Evolutionary conservation across 1,140 invertebrate species (phyloP).

Genomic region (Drusus annulatus): DNA sequence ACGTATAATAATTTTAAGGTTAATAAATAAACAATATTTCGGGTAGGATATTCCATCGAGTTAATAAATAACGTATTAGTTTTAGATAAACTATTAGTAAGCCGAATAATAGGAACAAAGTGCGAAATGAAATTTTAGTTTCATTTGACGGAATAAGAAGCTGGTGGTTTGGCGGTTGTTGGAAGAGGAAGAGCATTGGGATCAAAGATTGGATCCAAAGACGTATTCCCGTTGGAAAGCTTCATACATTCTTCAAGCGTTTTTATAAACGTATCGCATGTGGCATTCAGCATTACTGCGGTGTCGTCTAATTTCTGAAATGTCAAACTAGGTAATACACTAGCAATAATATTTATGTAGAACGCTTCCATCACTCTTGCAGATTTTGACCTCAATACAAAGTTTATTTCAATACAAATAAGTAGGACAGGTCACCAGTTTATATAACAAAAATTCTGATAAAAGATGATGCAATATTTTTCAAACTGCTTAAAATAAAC

Average conservation of each 20-base stretch:
- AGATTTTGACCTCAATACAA: too few species aligned
- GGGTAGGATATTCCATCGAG: too few species aligned
- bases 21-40: too few species aligned
- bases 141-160: constrained; percentile 49
- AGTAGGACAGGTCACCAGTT: too few species aligned
- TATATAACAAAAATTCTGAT: too few species aligned
- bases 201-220: constrained; percentile 66
- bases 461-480: too few species aligned
- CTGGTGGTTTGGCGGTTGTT: constrained; percentile 36
- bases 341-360: too few species aligned
- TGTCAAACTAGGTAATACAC: constrained; percentile 4
- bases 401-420: too few species aligned
- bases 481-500: too few species aligned
- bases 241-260: constrained; percentile 87
- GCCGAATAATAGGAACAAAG: constrained; percentile 10
- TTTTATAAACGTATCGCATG: constrained; percentile 88
- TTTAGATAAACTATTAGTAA: background rate
- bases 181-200: constrained; percentile 44
- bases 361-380: too few species aligned
- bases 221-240: constrained; percentile 71
- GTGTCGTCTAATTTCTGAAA: constrained; percentile 83
- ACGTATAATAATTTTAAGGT: too few species aligned
- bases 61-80: too few species aligned
- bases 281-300: constrained; percentile 81
- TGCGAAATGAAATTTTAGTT: constrained; percentile 5